Percentiles rank a stretch among this genome's conserved stretches.
These are phyloP conservation scores for Macquaria ambigua DNA, from an alignment of 2,113 vertebrate genomes.

Conservation along the genomic window DNA sequence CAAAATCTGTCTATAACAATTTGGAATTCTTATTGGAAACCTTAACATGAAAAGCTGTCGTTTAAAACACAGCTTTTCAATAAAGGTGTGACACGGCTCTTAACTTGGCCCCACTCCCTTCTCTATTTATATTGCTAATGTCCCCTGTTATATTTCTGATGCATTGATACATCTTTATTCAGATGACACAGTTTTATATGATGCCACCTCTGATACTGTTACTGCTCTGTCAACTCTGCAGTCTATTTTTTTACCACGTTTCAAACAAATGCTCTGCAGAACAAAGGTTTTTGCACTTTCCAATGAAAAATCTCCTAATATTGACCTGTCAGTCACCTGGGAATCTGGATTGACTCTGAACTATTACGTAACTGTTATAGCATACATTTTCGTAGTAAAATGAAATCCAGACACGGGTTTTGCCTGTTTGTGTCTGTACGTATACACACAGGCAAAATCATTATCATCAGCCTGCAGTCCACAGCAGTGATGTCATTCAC, in stretches of 20 bases:
- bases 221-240: background rate
- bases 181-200: background rate
- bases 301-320: too few species aligned
- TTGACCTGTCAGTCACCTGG: background rate
- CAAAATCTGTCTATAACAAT: background rate
- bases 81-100: conserved; percentile 1
- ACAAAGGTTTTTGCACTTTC: background rate
- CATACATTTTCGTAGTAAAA: background rate
- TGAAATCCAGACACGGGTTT: background rate
- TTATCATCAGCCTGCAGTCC: conserved; percentile 20
- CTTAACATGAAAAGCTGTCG: background rate
- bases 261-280: background rate
- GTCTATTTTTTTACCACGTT: background rate
- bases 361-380: background rate
- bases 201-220: background rate
- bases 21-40: background rate
- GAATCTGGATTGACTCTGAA: background rate
- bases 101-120: background rate
- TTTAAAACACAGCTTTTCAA: background rate
- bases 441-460: background rate
- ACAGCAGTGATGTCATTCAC: conserved; percentile 51
- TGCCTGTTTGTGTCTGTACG: background rate
- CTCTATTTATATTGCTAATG: background rate
- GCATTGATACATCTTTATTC: background rate
- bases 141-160: background rate